Evolutionary conservation across 2,888 invertebrate species (phyloP), one percentile per base, ranked within the genome.

Genomic region (Syrista parreyssii): DNA sequence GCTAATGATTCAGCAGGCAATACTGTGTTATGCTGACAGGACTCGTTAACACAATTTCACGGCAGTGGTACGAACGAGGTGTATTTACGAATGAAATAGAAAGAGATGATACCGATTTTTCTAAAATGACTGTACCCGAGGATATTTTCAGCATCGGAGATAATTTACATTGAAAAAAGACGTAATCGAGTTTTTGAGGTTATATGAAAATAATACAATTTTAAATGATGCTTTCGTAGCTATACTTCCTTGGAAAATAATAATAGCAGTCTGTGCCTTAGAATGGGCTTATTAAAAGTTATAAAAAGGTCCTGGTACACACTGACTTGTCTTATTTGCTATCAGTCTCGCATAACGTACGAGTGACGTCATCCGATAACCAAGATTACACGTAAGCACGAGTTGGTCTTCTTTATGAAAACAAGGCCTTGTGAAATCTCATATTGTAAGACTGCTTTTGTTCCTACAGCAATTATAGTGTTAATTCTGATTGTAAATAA

Each of bases 31-130:
- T 32, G 83, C 84, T 81, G 86, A 84, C 83, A 85, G 69, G 74
- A 75, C 75, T 30, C 74, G 84, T 85, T 85, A 85, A 79, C 86
- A 84, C 81, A 68, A 35, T 35, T 76, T 75, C 55, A n/a, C 77
- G 69, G 31, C 30, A 30, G 34, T 35, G 33, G 30, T 55, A 6
- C 23, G 55, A 9, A 4, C 23, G 55, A 9, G 23, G 23, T 55
- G 23, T 55, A 55, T 55, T 55, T 55, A 55, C 55, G 6, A 23
- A 55, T 55, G 9, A 55, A 55, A 55, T 55, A 55, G 55, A 55
- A 55, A 55, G 55, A 55, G 55, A 9, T 55, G 55, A 55, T 55
- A 55, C 55, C 23, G 23, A 55, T 55, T 55, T 55, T 55, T 55
- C 1, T 1, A 55, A 15, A 55, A 23, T 15, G 9, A 55, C 23